phyloP scores from a whole-genome alignment of 2,888 invertebrate species.

The Eristalinus sepulchralis region DNA sequence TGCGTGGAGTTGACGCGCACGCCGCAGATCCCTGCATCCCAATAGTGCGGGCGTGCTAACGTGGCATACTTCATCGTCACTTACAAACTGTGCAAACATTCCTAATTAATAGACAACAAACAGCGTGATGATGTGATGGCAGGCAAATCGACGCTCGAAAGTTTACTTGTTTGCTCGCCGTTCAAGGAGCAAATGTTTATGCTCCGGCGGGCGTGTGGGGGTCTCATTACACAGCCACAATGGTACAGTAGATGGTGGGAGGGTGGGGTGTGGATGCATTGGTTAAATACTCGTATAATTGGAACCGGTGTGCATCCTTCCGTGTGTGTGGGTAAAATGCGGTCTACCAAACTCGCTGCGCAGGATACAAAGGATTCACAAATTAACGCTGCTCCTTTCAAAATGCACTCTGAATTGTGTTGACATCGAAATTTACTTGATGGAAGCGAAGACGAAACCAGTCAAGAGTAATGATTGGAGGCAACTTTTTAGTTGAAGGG shows the following conservation, averaged over 20 bases:
- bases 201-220: not conserved
- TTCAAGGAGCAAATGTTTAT: not conserved
- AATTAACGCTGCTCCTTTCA: no score
- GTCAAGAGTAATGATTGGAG: no score
- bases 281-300: not conserved
- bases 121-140: conserved; percentile 34
- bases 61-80: not conserved
- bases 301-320: not conserved
- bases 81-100: conserved; percentile 34
- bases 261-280: not conserved
- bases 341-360: not conserved
- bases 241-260: not conserved
- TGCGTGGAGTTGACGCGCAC: conserved; percentile 25
- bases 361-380: not conserved
- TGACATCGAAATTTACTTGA: no score
- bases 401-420: no score
- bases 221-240: not conserved
- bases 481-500: no score
- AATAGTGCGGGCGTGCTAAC: not conserved
- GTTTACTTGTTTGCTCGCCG: conserved; percentile 23
- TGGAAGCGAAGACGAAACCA: no score
- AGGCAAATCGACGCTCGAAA: conserved; percentile 20
- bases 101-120: conserved; percentile 50
- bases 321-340: not conserved
- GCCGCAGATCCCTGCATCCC: conserved; percentile 20